Evolutionary conservation across 2,113 vertebrate genomes (phyloP), one percentile per base, ranked within the genome.

Genomic region (Oreocharis arfaki): DNA sequence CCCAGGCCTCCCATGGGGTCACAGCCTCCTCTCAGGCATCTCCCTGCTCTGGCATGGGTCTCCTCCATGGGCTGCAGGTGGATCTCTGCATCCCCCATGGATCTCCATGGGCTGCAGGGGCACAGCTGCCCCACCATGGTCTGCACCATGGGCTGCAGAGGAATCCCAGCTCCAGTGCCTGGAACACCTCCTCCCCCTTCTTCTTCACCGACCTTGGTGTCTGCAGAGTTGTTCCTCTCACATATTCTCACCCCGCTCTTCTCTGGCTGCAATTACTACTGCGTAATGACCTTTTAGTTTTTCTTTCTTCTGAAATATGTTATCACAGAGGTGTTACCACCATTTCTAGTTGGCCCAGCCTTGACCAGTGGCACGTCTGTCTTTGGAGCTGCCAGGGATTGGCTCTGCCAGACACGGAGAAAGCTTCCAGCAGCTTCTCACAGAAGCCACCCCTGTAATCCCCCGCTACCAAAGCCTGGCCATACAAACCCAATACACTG

Each of bases 211-310:
- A 15, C 70, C 70, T n/a, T 42, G 30, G 50, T 42, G 50, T 73
- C 69, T 73, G 69, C 37, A 55, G 27, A 33, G 30, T 26, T 42
- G 37, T 26, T n/a, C 1, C 22, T 71, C 50, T 33, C 50, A 73
- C 50, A n/a, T 18, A 23, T 6, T 42, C 50, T 55, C 30, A 71
- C 22, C 4, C 30, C 0, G 0, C 39, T 42, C 16, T 39, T 61
- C 59, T 61, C 52, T n/a, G 70, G 52, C 13, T 1, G 1, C 30
- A 55, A 28, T 56, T 74, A 44, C 39, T 56, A n/a, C 18, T 11
- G 32, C 4, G 3, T 39, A 56, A 44, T 6, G 6, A 55, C 39
- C 13, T 37, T 49, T 28, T 15, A 4, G 9, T 49, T 69, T 22
- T 26, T 11, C 39, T 41, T 41, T 30, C 30, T 42, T 42, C 24